Conservation (phyloP, 1,140 invertebrate genomes). For the Magallana angulata region DNA sequence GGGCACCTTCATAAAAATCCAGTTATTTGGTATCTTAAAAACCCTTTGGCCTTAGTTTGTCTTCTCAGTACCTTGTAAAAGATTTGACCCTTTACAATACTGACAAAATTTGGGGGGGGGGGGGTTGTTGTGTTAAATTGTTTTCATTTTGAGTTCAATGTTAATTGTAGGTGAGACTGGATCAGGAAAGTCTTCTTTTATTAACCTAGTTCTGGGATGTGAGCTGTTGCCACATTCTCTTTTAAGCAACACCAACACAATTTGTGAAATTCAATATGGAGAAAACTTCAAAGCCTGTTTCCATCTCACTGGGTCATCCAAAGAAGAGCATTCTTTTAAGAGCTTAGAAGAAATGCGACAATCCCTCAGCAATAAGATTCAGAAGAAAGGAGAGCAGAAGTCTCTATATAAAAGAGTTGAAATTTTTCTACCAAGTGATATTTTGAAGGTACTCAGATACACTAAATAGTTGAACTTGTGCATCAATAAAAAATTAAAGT, state of each 20-base stretch:
- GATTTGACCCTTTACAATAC: too few relatives aligned
- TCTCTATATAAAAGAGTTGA: conserved; percentile 56
- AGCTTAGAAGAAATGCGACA: conserved; percentile 14
- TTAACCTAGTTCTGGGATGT: conserved; percentile 63
- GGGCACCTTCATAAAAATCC: too few relatives aligned
- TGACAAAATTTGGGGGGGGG: too few relatives aligned
- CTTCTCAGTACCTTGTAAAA: too few relatives aligned
- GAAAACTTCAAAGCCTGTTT: conserved; percentile 49
- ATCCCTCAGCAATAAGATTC: conserved; percentile 40
- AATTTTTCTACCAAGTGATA: conserved; percentile 62
- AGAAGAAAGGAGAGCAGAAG: conserved; percentile 40
- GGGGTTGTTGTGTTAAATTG: too few relatives aligned
- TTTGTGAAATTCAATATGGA: conserved; percentile 63
- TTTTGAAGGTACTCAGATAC: conserved; percentile 61
- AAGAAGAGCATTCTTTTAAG: conserved; percentile 20
- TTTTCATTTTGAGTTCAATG: not conserved
- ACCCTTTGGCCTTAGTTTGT: too few relatives aligned
- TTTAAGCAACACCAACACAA: conserved; percentile 64
- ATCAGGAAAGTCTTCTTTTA: conserved; percentile 65
- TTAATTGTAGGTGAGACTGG: conserved; percentile 62
- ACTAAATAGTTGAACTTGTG: too few relatives aligned
- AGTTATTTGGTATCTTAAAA: too few relatives aligned
- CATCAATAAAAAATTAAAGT: too few relatives aligned
- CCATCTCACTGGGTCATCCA: conserved; percentile 31
- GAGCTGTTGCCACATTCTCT: conserved; percentile 60